phyloP scores from a whole-genome alignment of 1,140 invertebrate species.

The Dryas iulia region DNA sequence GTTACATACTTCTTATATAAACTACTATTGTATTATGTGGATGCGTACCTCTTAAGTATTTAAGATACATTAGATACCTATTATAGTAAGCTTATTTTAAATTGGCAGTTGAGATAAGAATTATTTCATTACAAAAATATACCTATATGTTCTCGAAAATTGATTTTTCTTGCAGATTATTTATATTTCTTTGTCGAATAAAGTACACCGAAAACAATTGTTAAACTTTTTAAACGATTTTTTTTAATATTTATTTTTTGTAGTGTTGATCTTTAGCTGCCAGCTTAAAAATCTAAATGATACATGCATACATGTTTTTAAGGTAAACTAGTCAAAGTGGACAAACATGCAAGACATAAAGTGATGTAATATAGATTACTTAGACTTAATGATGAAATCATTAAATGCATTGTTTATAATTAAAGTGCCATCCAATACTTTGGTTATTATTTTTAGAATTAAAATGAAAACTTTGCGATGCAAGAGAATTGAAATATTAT shows the following conservation, averaged over 20 bases:
- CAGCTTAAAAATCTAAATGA: not conserved
- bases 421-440: conserved; percentile 70
- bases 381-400: conserved; percentile 33
- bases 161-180: too few species aligned
- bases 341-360: conserved; percentile 61
- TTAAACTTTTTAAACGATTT: too few species aligned
- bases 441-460: conserved; percentile 63
- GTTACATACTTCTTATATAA: not conserved
- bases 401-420: conserved; percentile 26
- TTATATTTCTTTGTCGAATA: too few species aligned
- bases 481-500: conserved; percentile 77
- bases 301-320: not conserved
- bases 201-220: not conserved
- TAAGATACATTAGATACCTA: not conserved
- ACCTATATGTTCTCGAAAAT: too few species aligned
- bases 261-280: not conserved
- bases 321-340: conserved; percentile 17
- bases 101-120: not conserved
- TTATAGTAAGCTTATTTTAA: not conserved
- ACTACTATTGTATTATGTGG: not conserved
- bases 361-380: conserved; percentile 65
- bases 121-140: too few species aligned
- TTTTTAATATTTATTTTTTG: too few species aligned
- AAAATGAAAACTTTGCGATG: conserved; percentile 71
- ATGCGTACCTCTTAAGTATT: not conserved